Evolutionary conservation across 2,888 invertebrate species (phyloP).

Genomic region (Sinelater perroti): DNA sequence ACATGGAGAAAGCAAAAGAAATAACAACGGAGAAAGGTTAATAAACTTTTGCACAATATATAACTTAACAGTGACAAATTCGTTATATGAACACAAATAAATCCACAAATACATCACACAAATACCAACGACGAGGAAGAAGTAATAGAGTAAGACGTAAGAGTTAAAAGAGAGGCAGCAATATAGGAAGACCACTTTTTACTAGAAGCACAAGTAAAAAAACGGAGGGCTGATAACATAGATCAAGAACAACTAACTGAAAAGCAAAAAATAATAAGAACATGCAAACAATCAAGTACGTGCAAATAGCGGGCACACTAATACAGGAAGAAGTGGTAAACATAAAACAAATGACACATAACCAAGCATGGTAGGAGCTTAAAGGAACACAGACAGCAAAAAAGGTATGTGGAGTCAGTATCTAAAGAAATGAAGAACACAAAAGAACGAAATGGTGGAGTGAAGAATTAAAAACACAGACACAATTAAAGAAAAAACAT

Average conservation of each 20-base stretch:
- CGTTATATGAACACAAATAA: slow-evolving; percentile 24
- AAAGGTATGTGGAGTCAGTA: slow-evolving; percentile 4
- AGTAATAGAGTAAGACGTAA: no score
- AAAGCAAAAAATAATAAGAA: no score
- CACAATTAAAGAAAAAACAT: no score
- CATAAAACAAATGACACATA: slow-evolving; percentile 3
- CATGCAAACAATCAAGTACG: no score
- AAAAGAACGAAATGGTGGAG: slow-evolving; percentile 12
- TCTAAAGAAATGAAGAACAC: neutral
- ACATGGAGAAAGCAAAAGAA: slow-evolving; percentile 23
- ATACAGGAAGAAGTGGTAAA: neutral
- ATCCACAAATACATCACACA: slow-evolving; percentile 24
- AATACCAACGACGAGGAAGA: neutral
- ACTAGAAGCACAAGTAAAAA: slow-evolving; percentile 19
- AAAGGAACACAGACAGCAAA: neutral
- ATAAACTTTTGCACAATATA: slow-evolving; percentile 30
- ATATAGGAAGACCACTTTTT: no score
- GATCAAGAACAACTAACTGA: slow-evolving; percentile 3
- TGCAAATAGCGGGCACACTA: slow-evolving; percentile 1
- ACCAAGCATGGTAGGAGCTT: slow-evolving; percentile 11
- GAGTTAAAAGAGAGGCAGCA: no score
- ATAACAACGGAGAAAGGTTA: slow-evolving; percentile 34
- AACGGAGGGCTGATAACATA: neutral
- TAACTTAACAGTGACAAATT: slow-evolving; percentile 21
- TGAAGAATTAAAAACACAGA: slow-evolving; percentile 17